Evolutionary conservation across 2,888 invertebrate species (phyloP), one percentile per base, ranked within the genome.

Genomic region (Tridacna crocea): DNA sequence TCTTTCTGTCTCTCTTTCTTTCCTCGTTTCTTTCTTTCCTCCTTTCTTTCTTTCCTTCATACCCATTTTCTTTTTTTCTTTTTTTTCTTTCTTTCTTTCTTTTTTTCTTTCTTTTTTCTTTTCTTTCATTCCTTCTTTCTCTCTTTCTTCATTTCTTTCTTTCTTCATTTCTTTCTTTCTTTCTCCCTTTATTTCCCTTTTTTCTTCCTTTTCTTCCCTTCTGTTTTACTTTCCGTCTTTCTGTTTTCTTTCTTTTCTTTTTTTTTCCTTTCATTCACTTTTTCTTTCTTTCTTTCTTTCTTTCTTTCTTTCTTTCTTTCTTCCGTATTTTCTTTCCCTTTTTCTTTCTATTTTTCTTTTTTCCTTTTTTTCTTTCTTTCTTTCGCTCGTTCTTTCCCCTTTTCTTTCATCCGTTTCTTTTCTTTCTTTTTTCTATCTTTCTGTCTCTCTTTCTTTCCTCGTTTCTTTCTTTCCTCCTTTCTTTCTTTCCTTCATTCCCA

Each of bases 401-500:
- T 24, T 15, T 24, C 63, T 63, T 27, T 46, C 36, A 46, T 36
- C 58, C 66, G n/a, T 27, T 19, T 47, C 24, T 48, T 36, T 46
- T 15, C 48, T 47, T 51, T 55, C 2, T 2, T n/a, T n/a, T n/a
- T n/a, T n/a, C n/a, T n/a, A n/a, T n/a, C 27, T 26, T 8, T 72
- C 3, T 58, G 24, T 72, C 66, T 55, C n/a, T 51, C 51, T 68
- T 55, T 24, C 22, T 48, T 22, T 51, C 26, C 61, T 24, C 11
- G 13, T 72, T 48, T 72, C 8, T 47, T n/a, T 77, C 46, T 70
- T 22, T 51, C 58, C 70, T 13, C 55, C 24, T 47, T n/a, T 72
- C 24, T 19, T 24, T 48, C 36, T 63, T 55, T 72, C 13, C 19
- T 26, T 61, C 77, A 13, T 17, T 72, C 24, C 27, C 47, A 48